Base-by-base conservation (phyloP, 2,888 invertebrate genomes). In the Chouioia cunea region DNA sequence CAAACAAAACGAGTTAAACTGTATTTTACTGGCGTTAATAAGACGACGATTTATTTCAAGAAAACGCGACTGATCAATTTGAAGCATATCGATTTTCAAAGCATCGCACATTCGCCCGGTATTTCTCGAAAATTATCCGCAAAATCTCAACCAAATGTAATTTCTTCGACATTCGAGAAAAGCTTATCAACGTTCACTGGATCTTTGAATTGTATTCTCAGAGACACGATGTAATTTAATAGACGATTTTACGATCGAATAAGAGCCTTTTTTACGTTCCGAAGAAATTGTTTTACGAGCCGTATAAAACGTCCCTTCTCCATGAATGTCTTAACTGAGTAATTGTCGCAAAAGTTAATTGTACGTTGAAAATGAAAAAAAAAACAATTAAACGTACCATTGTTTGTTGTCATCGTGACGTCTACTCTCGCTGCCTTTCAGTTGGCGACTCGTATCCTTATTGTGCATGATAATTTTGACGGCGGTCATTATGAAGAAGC, bases 401-500 rank as follows among this genome's bases (percentile, higher is more conserved):
- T 90, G 89, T 77, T 89, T 90, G 77, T 90, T 89, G 77, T 88
- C 88, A 76, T 88, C 88, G 74, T 91, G 90, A 74, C 90, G 87
- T 63, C 89, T 89, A 68, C 91, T 92, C 77, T 92, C 92, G 0
- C 88, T 87, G n/a, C 90, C 87, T 79, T 88, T 89, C 65, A 93
- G 81, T 76, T 92, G 90, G 69, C 80, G 81, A 27, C 90, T 89
- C 0, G 92, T 92, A 80, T 92, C 91, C 77, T 89, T 90, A 78
- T 90, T 90, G 70, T 92, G 90, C 71, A 88, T 87, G 48, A 90
- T 86, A 74, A 93, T 91, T 77, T 91, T 91, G 64, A 89, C 79
- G 0, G 93, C 91, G 0, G 93, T 93, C 58, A 90, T 86, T n/a
- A 89, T 83, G 84, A 93, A 93, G 68, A 93, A 87, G 6, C 88